phyloP scores from a whole-genome alignment of 1,140 invertebrate genomes.

The Halictus rubicundus region DNA sequence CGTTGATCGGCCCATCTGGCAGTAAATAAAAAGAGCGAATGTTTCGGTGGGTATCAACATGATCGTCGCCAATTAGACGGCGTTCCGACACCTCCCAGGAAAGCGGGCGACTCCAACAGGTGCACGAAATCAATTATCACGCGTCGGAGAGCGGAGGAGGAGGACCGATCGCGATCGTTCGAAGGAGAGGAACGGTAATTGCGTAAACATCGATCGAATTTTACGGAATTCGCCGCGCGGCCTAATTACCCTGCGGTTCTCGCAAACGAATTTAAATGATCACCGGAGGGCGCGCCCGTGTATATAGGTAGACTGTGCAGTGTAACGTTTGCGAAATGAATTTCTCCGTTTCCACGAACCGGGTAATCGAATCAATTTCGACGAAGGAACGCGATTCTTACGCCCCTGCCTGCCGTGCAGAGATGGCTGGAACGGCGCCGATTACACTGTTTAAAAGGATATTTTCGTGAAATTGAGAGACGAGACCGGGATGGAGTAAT shows the following conservation, averaged over 20 bases:
- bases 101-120: constrained; percentile 17
- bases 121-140: constrained; percentile 32
- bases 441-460: background rate
- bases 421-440: background rate
- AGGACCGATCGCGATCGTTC: background rate
- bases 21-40: no score
- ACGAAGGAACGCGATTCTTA: background rate
- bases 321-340: constrained; percentile 6
- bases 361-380: constrained; percentile 31
- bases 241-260: constrained; percentile 14
- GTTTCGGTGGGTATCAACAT: background rate
- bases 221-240: constrained; percentile 4
- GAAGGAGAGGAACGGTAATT: constrained; percentile 1
- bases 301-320: background rate
- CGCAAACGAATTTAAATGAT: constrained; percentile 14
- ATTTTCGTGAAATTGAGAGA: background rate
- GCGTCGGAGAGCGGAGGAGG: background rate
- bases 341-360: constrained; percentile 45
- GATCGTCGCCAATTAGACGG: background rate
- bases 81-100: background rate
- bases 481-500: background rate
- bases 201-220: constrained; percentile 34
- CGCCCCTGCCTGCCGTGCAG: background rate
- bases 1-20: no score
- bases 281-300: background rate